Base-by-base conservation (phyloP, 2,888 invertebrate species). In the Eupeodes luniger region DNA sequence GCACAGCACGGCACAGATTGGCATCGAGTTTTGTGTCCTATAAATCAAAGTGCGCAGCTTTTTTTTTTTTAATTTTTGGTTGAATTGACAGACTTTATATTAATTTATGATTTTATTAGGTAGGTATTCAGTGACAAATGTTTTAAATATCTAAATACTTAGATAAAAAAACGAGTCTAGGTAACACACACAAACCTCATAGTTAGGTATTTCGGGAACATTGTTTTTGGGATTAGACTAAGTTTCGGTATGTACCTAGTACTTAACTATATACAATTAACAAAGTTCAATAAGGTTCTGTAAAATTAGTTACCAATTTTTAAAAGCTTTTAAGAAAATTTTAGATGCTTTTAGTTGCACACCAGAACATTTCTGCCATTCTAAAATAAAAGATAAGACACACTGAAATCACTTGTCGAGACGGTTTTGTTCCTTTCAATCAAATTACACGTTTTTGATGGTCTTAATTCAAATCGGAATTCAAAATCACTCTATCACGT, bases 11-110 rank as follows among this genome's bases (percentile, higher is more conserved):
- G 9, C 40, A 40, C 40, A 74, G 81, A 88, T 81, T 85, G 77
- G 81, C 69, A 85, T 88, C 85, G 78, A 64, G 59, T 34, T 82
- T 79, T 75, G 5, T 75, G 75, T 88, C 77, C 78, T 69, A 77
- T 88, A 78, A 85, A 85, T 85, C 81, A 85, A 88, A 76, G 85
- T 78, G 85, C 78, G 88, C 88, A 85, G 51, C 62, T 83, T 64
- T 27, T 27, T 27, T 19, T 19, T 27, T 27, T 27, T 27, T 27
- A 27, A 27, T 69, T 70, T 67, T 84, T 69, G 53, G 69, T 16
- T 19, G 49, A n/a, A 55, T 72, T 74, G 84, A 84, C 87, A 87
- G 87, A 80, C 77, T 85, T 80, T 51, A 47, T 81, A 88, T 85
- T 85, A 85, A 88, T 85, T 88, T 88, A 85, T 85, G 88, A 88